These are phyloP conservation scores for Xenopus petersii DNA, from an alignment of 2,797 vertebrate species.

Conservation along the genomic window DNA sequence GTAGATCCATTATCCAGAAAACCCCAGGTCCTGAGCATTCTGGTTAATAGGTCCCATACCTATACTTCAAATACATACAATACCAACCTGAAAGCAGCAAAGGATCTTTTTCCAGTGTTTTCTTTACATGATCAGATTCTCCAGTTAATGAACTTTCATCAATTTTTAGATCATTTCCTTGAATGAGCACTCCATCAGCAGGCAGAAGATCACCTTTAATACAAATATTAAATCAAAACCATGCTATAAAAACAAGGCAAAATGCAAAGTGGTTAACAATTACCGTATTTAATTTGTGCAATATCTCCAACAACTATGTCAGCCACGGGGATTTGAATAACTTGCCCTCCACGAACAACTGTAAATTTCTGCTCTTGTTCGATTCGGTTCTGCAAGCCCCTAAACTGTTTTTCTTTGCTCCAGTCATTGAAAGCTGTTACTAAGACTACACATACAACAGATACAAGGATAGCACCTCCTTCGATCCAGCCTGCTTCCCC, in stretches of 20 bases:
- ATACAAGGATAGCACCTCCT: conserved; percentile 92
- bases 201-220: conserved; percentile 91
- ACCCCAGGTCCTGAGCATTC: no score
- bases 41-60: no score
- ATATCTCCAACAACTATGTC: conserved; percentile 95
- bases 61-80: no score
- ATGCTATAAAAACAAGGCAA: not conserved
- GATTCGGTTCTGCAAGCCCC: conserved; percentile 93
- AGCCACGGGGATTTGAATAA: conserved; percentile 94
- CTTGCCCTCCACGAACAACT: conserved; percentile 88
- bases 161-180: conserved; percentile 96
- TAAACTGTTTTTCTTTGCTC: conserved; percentile 98
- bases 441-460: conserved; percentile 92
- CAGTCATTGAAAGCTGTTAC: conserved; percentile 98
- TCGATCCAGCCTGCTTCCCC: conserved; percentile 96
- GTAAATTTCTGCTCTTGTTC: conserved; percentile 98
- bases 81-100: conserved; percentile 90
- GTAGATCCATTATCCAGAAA: no score
- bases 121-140: conserved; percentile 96
- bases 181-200: conserved; percentile 91
- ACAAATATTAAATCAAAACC: conserved; percentile 35
- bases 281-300: conserved; percentile 98
- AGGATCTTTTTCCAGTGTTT: conserved; percentile 86
- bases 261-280: conserved; percentile 45
- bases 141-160: conserved; percentile 97